Base-by-base conservation (phyloP, 1,140 invertebrate genomes). In the Scaptomyza montana region DNA sequence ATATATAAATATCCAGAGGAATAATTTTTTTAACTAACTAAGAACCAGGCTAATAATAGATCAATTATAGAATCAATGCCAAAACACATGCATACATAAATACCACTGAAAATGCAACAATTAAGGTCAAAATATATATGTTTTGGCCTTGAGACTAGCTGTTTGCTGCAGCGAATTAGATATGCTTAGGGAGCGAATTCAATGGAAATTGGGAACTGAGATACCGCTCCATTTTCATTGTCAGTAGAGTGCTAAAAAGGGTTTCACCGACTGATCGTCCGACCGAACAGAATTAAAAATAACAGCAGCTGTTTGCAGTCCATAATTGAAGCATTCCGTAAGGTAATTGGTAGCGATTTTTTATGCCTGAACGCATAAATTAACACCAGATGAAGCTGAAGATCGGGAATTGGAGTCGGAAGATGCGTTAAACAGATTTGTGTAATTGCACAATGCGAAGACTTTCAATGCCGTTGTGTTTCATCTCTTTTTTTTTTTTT, bases 301-400 rank as follows among this genome's bases (percentile, higher is more conserved):
- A 63, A 50, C 77, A 71, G 80, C 81, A 87, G 84, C 79, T 89
- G 84, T 84, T 89, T 73, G 82, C 80, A 69, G 79, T 41, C 84
- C 77, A 89, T 87, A 87, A 87, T 87, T 87, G 84, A 87, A 79
- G 84, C 74, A 87, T 89, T 84, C 78, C 84, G 33, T 53, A 68
- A 25, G 73, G 84, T 87, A 87, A 87, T 87, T 89, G 84, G 76
- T 71, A 76, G 79, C 67, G 78, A 87, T 87, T 87, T 89, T 82
- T 87, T 86, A 66, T 72, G 77, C 75, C 43, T 36, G 51, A 87
- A 87, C 85, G 84, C 84, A 87, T 87, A 89, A 89, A 89, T 89
- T 89, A 89, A 89, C 84, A 89, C 85, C 84, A 87, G 75, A 62
- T 61, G 49, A 39, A 63, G 36, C 49, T 43, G 36, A 46, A 21